Evolutionary conservation across 2,797 vertebrate genomes (phyloP).

Genomic region (Bradypodion ventrale): DNA sequence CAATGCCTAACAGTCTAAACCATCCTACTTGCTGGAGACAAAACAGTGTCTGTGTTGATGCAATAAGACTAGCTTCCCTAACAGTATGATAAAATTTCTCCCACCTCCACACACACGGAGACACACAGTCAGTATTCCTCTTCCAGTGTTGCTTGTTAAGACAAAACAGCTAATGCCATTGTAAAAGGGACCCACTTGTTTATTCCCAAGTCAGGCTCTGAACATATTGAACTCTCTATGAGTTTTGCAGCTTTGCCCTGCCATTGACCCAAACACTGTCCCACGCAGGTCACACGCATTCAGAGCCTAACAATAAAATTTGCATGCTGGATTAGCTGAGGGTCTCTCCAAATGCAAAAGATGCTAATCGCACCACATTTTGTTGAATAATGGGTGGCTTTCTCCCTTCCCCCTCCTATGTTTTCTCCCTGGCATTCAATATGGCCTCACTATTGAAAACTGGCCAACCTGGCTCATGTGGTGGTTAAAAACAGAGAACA

Average conservation of each 20-base stretch:
- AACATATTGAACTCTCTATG: constrained; percentile 36
- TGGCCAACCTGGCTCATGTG: neutral
- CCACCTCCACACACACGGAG: neutral
- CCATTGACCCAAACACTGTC: constrained; percentile 40
- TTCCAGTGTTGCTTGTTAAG: constrained; percentile 17
- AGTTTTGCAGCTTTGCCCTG: constrained; percentile 39
- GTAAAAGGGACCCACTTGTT: neutral
- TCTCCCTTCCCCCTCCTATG: neutral
- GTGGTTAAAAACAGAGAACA: constrained; percentile 13
- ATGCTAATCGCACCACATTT: constrained; percentile 32
- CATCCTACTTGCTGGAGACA: rapidly evolving
- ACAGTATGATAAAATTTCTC: constrained; percentile 19
- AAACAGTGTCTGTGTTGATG: rapidly evolving
- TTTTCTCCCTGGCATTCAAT: neutral
- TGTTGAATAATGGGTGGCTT: constrained; percentile 35
- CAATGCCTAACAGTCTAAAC: rapidly evolving
- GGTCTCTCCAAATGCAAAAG: constrained; percentile 11
- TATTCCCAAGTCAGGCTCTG: constrained; percentile 17
- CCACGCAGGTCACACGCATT: constrained; percentile 23
- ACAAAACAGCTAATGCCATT: constrained; percentile 43
- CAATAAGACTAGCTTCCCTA: constrained; percentile 16
- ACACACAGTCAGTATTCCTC: rapidly evolving
- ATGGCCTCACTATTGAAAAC: neutral
- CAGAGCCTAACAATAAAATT: constrained; percentile 40
- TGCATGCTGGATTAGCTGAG: constrained; percentile 12